Conservation (phyloP, 2,113 vertebrate species). For the Pseudorasbora parva region DNA sequence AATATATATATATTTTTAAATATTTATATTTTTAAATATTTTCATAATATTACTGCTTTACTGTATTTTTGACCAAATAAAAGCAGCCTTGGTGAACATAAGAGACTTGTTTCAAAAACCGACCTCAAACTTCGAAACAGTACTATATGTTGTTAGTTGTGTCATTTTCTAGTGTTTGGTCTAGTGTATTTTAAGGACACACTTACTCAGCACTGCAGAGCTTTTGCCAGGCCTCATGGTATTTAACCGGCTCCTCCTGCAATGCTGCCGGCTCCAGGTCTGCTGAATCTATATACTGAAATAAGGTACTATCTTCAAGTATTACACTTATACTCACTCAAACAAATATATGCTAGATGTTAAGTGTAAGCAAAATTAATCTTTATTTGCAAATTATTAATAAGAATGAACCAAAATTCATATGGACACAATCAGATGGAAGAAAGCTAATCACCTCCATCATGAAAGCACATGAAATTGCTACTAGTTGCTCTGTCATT, state of each 20-base stretch:
- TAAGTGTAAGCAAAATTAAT: too few species aligned
- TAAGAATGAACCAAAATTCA: background rate
- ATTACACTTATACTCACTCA: background rate
- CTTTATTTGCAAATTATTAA: background rate
- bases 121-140: background rate
- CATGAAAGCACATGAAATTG: background rate
- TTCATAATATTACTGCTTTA: background rate
- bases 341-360: too few species aligned
- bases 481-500: background rate
- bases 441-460: background rate
- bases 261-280: constrained; percentile 84
- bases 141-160: background rate
- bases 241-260: constrained; percentile 90
- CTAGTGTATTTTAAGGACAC: background rate
- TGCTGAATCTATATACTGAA: constrained; percentile 92
- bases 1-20: too few species aligned
- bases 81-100: too few species aligned
- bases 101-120: too few species aligned
- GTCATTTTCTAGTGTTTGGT: too few species aligned
- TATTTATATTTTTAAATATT: too few species aligned
- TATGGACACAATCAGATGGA: background rate
- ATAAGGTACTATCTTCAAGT: background rate
- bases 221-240: constrained; percentile 96
- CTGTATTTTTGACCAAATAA: background rate
- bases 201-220: constrained; percentile 93